phyloP scores from a whole-genome alignment of 2,888 invertebrate species.

The Lamproptera curius region DNA sequence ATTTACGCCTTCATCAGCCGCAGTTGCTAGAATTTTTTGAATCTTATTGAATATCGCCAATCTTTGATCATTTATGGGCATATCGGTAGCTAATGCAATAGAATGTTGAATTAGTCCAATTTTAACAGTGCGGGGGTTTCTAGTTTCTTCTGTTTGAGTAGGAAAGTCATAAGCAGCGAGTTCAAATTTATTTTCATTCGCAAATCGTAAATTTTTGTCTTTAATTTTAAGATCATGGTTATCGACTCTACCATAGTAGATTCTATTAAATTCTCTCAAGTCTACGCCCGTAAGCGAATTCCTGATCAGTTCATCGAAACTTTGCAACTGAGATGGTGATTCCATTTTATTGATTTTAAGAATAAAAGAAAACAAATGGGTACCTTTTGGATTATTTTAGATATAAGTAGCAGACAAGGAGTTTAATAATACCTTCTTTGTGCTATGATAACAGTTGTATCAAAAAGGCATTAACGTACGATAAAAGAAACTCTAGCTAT shows the following conservation, averaged over 20 bases:
- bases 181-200: slow-evolving; percentile 81
- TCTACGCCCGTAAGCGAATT: slow-evolving; percentile 59
- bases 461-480: too few species aligned
- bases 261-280: slow-evolving; percentile 82
- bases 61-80: slow-evolving; percentile 86
- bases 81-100: slow-evolving; percentile 86
- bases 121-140: slow-evolving; percentile 84
- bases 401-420: too few species aligned
- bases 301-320: slow-evolving; percentile 52
- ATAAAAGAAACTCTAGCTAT: too few species aligned
- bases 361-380: too few species aligned
- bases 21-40: slow-evolving; percentile 84
- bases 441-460: too few species aligned
- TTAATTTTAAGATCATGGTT: slow-evolving; percentile 74
- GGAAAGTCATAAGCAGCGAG: slow-evolving; percentile 86
- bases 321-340: slow-evolving; percentile 38
- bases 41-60: slow-evolving; percentile 88
- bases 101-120: slow-evolving; percentile 94
- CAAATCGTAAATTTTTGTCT: slow-evolving; percentile 57
- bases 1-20: slow-evolving; percentile 89
- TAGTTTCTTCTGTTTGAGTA: slow-evolving; percentile 82
- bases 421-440: too few species aligned
- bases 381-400: too few species aligned
- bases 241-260: slow-evolving; percentile 87
- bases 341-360: slow-evolving; percentile 4